These are phyloP conservation scores for Thamnophis elegans DNA, from an alignment of 2,797 vertebrate species.

Conservation along the genomic window DNA sequence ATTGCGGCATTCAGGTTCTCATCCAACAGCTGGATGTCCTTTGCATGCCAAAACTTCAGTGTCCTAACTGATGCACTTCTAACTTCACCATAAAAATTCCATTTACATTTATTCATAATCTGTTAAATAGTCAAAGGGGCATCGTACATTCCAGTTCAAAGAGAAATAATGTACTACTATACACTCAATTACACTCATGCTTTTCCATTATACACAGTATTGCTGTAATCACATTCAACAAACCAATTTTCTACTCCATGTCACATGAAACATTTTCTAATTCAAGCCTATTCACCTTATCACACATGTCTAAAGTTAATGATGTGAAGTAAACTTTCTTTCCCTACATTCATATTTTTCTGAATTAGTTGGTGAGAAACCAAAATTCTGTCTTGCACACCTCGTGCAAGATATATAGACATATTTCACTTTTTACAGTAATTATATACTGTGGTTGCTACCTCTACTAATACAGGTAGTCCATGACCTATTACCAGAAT, in stretches of 20 bases:
- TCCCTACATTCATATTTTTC: not conserved
- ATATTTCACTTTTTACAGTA: not conserved
- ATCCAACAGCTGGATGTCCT: not conserved
- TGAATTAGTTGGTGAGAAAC: not conserved
- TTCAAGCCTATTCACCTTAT: not conserved
- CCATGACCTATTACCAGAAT: not conserved
- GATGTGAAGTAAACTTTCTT: not conserved
- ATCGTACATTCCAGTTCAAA: not conserved
- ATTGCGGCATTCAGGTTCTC: not conserved
- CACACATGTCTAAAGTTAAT: not conserved
- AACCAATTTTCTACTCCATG: not conserved
- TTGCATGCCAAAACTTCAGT: not conserved
- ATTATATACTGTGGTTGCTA: not conserved
- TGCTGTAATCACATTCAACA: not conserved
- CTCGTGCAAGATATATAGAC: not conserved
- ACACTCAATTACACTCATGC: not conserved
- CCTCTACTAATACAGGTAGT: not conserved
- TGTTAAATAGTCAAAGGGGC: not conserved
- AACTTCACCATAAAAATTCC: not conserved
- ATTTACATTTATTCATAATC: not conserved
- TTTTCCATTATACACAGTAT: not conserved
- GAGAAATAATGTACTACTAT: not conserved
- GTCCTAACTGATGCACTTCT: not conserved
- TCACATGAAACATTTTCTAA: not conserved
- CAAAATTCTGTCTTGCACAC: not conserved